These are phyloP conservation scores for Pseudorectes ferrugineus DNA, from an alignment of 2,113 vertebrate genomes.

Conservation along the genomic window DNA sequence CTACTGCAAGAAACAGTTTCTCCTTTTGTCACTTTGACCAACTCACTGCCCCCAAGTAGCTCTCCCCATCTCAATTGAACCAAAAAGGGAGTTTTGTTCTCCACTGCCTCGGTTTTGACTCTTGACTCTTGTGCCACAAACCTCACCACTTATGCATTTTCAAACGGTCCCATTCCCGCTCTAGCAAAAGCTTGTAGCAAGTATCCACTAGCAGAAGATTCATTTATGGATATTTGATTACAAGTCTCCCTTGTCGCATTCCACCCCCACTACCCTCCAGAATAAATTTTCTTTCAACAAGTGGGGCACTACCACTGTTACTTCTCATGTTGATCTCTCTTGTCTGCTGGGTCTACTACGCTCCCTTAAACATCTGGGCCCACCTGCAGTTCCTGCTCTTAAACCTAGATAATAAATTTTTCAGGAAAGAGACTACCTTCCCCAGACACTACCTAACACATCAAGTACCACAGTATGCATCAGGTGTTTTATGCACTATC, in stretches of 20 bases:
- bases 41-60: accelerated
- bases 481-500: not conserved
- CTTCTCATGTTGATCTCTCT: not conserved
- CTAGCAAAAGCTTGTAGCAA: not conserved
- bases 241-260: not conserved
- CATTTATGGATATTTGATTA: not conserved
- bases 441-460: not conserved
- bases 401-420: not conserved
- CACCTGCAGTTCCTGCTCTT: not conserved
- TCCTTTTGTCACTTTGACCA: not conserved
- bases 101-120: not conserved
- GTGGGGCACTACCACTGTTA: not conserved
- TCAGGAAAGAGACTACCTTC: not conserved
- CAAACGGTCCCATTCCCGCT: not conserved
- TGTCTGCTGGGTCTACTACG: not conserved
- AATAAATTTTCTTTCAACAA: not conserved
- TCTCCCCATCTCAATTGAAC: not conserved
- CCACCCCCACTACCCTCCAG: accelerated
- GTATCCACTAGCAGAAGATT: not conserved
- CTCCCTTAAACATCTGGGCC: not conserved
- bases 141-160: not conserved
- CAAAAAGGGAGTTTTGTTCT: not conserved
- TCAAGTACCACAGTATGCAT: not conserved
- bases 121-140: not conserved
- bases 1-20: not conserved